Percentiles rank a stretch among this genome's conserved stretches.
Evolutionary conservation across 2,888 invertebrate genomes (phyloP).

Genomic region (Parnassius smintheus): DNA sequence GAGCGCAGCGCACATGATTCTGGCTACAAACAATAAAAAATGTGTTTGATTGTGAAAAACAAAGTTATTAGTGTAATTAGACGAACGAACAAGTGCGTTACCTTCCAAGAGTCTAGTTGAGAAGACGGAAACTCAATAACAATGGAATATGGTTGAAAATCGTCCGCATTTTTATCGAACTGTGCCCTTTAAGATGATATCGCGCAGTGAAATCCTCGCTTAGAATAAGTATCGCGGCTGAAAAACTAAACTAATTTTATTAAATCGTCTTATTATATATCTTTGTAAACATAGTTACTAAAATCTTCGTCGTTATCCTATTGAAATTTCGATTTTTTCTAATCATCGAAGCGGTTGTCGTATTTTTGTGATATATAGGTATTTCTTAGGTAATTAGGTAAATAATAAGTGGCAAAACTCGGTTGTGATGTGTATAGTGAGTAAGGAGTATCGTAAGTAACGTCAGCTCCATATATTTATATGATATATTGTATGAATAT

Average conservation of each 20-base stretch:
- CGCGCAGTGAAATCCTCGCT: constrained; percentile 57
- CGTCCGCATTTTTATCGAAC: constrained; percentile 47
- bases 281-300: constrained; percentile 31
- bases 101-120: constrained; percentile 64
- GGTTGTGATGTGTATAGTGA: constrained; percentile 79
- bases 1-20: constrained; percentile 54
- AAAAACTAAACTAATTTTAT: constrained; percentile 37
- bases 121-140: constrained; percentile 62
- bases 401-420: constrained; percentile 73
- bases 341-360: constrained; percentile 80
- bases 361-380: constrained; percentile 74
- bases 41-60: constrained; percentile 71
- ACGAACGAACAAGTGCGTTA: constrained; percentile 70
- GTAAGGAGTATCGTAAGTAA: constrained; percentile 70
- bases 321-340: constrained; percentile 63
- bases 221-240: constrained; percentile 35
- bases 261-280: constrained; percentile 29
- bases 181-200: constrained; percentile 68
- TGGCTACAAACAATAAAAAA: constrained; percentile 64
- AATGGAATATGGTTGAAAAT: constrained; percentile 79
- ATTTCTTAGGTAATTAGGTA: constrained; percentile 40
- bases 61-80: constrained; percentile 54
- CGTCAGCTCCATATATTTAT: constrained; percentile 29
- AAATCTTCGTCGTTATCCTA: constrained; percentile 60
- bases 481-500: constrained; percentile 23